Evolutionary conservation across 2,888 invertebrate species (phyloP).

Genomic region (Acheta domesticus): DNA sequence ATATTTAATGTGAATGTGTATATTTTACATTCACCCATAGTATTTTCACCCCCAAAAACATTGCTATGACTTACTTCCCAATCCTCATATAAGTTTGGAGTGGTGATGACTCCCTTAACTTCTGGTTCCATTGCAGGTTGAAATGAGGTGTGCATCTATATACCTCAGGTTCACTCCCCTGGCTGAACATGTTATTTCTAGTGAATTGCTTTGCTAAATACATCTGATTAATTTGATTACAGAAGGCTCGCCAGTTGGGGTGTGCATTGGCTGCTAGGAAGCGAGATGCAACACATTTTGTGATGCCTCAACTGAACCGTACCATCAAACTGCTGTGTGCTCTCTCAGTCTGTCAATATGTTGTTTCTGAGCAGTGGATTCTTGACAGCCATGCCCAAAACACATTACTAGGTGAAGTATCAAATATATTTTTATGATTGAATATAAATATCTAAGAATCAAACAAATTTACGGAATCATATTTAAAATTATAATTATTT

Average conservation of each 20-base stretch:
- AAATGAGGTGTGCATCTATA: background rate
- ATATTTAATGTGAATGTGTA: no score
- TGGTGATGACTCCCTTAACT: no score
- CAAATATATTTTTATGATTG: background rate
- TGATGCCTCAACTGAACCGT: conserved; percentile 75
- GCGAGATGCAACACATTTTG: conserved; percentile 81
- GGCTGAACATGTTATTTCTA: conserved; percentile 24
- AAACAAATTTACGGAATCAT: no score
- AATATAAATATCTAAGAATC: no score
- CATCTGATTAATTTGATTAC: conserved; percentile 36
- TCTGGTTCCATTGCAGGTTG: no score
- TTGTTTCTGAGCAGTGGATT: conserved; percentile 82
- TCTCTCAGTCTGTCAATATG: conserved; percentile 73
- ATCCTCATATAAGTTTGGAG: no score
- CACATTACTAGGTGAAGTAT: conserved; percentile 64
- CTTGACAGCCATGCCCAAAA: conserved; percentile 74
- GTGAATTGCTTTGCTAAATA: conserved; percentile 19
- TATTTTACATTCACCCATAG: no score
- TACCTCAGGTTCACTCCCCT: background rate
- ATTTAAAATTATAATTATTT: no score
- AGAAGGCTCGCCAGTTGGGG: conserved; percentile 71
- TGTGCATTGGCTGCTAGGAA: conserved; percentile 74
- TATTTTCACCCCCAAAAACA: no score
- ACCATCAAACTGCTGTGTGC: conserved; percentile 85
- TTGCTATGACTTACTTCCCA: no score